Conservation (phyloP, 2,113 vertebrate genomes). For the Okapia johnstoni region DNA sequence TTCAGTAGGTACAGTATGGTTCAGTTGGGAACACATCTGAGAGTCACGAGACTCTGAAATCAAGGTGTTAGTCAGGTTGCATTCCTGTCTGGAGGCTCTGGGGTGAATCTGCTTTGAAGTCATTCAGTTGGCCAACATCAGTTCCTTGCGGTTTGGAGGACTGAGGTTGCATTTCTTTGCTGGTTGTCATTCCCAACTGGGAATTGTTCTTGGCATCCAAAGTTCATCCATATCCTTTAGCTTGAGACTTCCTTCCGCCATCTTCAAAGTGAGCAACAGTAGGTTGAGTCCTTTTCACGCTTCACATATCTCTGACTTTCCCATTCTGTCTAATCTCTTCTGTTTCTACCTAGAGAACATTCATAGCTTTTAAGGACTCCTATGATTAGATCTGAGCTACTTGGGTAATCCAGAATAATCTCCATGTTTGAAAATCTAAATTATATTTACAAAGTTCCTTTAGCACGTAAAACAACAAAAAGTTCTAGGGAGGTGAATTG, state of each 20-base stretch:
- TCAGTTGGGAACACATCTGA: not conserved
- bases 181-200: not conserved
- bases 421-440: not conserved
- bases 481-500: not conserved
- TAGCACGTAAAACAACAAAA: not conserved
- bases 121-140: not conserved
- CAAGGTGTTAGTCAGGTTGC: not conserved
- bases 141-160: not conserved
- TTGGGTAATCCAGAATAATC: not conserved
- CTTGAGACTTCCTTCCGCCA: not conserved
- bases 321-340: not conserved
- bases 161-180: not conserved
- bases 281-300: not conserved
- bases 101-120: not conserved
- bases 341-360: not conserved
- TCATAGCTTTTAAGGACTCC: not conserved
- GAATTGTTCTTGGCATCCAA: not conserved
- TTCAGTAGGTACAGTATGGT: not conserved
- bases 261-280: not conserved
- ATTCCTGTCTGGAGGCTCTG: not conserved
- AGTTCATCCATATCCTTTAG: not conserved
- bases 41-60: not conserved
- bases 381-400: not conserved
- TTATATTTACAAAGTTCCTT: not conserved
- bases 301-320: not conserved